Evolutionary conservation across 2,888 invertebrate genomes (phyloP), one percentile per base, ranked within the genome.

Genomic region (Nephrotoma guestfalica): DNA sequence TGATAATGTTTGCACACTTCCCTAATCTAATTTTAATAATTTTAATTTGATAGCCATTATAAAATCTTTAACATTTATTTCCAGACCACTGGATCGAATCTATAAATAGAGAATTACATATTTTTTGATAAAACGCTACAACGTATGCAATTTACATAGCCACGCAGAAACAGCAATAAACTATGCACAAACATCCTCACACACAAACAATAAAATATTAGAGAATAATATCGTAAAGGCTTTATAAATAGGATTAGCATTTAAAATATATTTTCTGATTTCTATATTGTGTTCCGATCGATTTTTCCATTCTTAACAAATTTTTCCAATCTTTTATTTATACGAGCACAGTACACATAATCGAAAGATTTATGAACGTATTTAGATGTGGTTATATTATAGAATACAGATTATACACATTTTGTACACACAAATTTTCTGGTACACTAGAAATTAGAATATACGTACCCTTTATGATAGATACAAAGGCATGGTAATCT

Each of bases 401-500:
- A n/a, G 30, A 18, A 85, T 84, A 87, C 84, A 84, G 41, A 87
- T 51, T 71, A 47, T 83, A n/a, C 4, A 41, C 40, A 84, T 85
- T 30, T 30, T 30, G 30, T 84, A 45, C 13, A 13, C 40, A 86
- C 0, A 4, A 87, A 41, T 42, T 15, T 41, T 15, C 71, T 84
- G 84, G 40, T 30, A 71, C 51, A 15, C 30, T 71, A 71, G 71
- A 30, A 71, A 71, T 71, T 71, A 71, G 71, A 71, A 71, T 30
- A 45, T 87, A 90, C 87, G 93, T 92, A 98, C 98, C 95, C 95
- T 94, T 99, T 99, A 93, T 99, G 99, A 93, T 99, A 99, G 94
- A 99, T 97, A 95, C 99, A 99, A 90, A 99, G 96, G 93, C 99
- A 99, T 90, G 99, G 99, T 92, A 99, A 95, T 92, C 99, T 96